These are phyloP conservation scores for Brachionus rotundiformis DNA, from an alignment of 1,140 invertebrate genomes.

Conservation along the genomic window DNA sequence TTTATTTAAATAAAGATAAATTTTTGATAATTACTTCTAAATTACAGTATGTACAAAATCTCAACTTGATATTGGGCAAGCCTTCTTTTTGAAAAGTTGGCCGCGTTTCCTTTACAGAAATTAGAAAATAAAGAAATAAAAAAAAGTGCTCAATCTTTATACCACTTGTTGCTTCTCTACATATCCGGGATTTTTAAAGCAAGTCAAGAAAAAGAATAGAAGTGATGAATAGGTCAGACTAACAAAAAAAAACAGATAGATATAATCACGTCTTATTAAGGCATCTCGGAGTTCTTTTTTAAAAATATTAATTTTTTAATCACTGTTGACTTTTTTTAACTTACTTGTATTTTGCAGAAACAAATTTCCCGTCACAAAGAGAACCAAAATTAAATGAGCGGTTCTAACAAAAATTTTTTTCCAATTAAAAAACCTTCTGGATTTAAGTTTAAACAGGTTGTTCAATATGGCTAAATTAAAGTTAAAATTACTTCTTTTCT, in stretches of 20 bases:
- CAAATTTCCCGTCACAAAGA: conserved; percentile 26
- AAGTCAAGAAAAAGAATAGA: conserved; percentile 29
- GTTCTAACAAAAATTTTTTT: conserved; percentile 28
- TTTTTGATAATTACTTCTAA: conserved; percentile 18
- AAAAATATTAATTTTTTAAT: background rate
- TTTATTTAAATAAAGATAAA: too few relatives aligned
- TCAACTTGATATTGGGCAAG: background rate
- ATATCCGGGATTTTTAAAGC: conserved; percentile 33
- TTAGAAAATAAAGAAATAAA: background rate
- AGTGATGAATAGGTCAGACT: conserved; percentile 29
- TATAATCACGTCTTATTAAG: background rate
- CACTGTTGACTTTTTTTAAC: background rate
- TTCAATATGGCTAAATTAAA: background rate
- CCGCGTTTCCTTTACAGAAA: background rate
- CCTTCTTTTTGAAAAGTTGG: background rate
- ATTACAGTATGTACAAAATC: conserved; percentile 13
- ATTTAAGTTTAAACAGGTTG: background rate
- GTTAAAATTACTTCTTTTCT: background rate
- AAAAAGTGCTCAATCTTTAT: background rate
- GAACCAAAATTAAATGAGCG: background rate
- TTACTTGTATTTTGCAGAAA: conserved; percentile 37
- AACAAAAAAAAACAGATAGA: conserved; percentile 27
- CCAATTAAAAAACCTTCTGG: conserved; percentile 13
- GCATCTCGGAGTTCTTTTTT: background rate
- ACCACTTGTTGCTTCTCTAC: conserved; percentile 21